A percentile compares a stretch with the other conserved stretches of the same genome.
phyloP scores from a whole-genome alignment of 2,113 vertebrate species.

The Gallinago undulata region DNA sequence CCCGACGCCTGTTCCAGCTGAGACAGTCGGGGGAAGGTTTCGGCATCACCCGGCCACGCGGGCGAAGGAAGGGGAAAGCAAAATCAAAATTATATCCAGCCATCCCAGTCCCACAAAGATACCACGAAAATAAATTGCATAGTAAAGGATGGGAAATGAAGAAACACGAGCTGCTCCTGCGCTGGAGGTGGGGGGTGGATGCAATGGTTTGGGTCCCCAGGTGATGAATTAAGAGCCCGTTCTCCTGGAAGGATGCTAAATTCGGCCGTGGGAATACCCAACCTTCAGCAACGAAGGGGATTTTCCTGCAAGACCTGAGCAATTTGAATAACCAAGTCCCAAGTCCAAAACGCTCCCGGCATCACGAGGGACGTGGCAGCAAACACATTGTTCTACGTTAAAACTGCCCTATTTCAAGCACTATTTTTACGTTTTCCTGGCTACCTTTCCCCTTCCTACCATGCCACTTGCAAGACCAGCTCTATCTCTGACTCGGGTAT shows the following conservation, averaged over 20 bases:
- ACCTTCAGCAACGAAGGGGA: not conserved
- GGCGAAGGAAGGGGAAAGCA: not conserved
- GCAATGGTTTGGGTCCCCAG: not conserved
- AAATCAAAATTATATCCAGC: not conserved
- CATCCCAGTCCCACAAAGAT: not conserved
- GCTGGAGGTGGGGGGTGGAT: fast-evolving
- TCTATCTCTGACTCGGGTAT: not conserved
- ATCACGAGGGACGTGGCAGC: not conserved
- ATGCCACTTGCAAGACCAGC: not conserved
- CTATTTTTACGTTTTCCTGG: not conserved
- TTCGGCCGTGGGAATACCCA: not conserved
- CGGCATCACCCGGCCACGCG: not conserved
- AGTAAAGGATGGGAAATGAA: not conserved
- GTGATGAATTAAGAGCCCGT: not conserved
- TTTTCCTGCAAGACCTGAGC: not conserved
- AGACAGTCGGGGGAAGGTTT: not conserved
- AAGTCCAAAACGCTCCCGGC: fast-evolving
- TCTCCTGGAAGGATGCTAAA: not conserved
- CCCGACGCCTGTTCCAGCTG: not conserved
- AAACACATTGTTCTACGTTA: not conserved
- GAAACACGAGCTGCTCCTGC: not conserved
- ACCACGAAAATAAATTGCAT: not conserved
- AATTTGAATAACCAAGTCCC: not conserved
- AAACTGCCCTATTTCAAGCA: not conserved
- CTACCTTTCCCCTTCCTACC: not conserved